Evolutionary conservation across 2,888 invertebrate species (phyloP).

Genomic region (Clanis bilineata): DNA sequence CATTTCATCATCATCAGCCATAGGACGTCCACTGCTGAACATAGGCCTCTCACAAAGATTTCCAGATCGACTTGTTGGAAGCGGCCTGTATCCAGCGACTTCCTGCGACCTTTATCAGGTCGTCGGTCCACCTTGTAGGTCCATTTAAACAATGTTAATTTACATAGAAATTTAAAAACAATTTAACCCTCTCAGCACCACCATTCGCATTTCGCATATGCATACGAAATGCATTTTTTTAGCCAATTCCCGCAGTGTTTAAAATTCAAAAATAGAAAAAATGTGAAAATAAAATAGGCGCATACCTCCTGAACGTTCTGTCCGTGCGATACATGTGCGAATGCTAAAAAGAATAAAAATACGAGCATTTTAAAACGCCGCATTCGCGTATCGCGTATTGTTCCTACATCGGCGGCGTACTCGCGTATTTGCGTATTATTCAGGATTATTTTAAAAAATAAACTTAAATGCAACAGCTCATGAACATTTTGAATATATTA

Average conservation of each 20-base stretch:
- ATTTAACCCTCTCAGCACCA: not conserved
- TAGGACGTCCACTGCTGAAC: no score
- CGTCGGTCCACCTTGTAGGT: no score
- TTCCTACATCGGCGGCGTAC: not conserved
- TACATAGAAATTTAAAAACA: not conserved
- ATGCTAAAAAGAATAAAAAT: conserved; percentile 6
- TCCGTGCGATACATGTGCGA: not conserved
- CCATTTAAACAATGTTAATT: not conserved
- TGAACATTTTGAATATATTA: not conserved
- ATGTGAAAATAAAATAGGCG: not conserved
- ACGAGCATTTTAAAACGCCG: conserved; percentile 3
- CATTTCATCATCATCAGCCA: no score
- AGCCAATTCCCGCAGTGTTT: not conserved
- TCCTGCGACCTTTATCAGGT: no score
- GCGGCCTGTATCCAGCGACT: no score
- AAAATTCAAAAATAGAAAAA: conserved; percentile 4
- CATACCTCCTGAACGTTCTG: conserved; percentile 14
- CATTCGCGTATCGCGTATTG: not conserved
- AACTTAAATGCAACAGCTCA: conserved; percentile 6
- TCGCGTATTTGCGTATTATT: not conserved
- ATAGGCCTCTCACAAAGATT: no score
- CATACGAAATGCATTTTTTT: not conserved
- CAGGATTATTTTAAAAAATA: not conserved
- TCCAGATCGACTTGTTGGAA: no score
- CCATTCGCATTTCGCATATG: not conserved